Evolutionary conservation across 2,797 vertebrate species (phyloP).

Genomic region (Hemitrygon akajei): DNA sequence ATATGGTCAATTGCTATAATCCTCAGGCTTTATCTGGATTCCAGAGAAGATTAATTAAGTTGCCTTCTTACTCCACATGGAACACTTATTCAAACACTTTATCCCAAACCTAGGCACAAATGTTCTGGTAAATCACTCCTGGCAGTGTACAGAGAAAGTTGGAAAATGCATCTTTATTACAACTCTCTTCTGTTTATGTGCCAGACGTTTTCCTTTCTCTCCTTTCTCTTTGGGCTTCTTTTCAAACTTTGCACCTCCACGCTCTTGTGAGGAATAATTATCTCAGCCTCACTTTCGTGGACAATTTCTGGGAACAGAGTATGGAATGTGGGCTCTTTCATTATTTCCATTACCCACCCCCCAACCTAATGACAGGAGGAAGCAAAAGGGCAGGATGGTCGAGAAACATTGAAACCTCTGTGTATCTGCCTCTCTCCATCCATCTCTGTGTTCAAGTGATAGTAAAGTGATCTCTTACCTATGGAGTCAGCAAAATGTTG

Average conservation of each 20-base stretch:
- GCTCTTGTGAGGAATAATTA: not conserved
- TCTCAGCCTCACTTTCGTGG: not conserved
- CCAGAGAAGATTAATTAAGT: too few relatives aligned
- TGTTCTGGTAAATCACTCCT: too few relatives aligned
- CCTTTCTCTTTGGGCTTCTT: not conserved
- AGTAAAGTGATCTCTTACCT: not conserved
- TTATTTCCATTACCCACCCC: too few relatives aligned
- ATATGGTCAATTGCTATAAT: too few relatives aligned
- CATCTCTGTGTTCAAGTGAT: not conserved
- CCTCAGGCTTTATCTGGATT: too few relatives aligned
- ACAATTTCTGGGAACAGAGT: not conserved
- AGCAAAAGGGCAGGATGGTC: not conserved
- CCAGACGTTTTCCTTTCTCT: not conserved
- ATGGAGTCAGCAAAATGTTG: not conserved
- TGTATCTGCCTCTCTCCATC: not conserved
- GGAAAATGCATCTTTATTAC: not conserved
- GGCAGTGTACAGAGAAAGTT: too few relatives aligned
- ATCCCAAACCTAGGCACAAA: too few relatives aligned
- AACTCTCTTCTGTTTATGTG: not conserved
- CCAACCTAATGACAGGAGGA: too few relatives aligned
- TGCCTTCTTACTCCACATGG: too few relatives aligned
- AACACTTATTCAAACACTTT: too few relatives aligned
- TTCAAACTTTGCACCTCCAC: too few relatives aligned
- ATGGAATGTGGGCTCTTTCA: not conserved
- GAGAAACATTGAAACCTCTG: not conserved